Percentiles rank a stretch among this genome's conserved stretches.
These are phyloP conservation scores for Chrysolina haemoptera DNA, from an alignment of 2,888 invertebrate genomes.

Conservation along the genomic window DNA sequence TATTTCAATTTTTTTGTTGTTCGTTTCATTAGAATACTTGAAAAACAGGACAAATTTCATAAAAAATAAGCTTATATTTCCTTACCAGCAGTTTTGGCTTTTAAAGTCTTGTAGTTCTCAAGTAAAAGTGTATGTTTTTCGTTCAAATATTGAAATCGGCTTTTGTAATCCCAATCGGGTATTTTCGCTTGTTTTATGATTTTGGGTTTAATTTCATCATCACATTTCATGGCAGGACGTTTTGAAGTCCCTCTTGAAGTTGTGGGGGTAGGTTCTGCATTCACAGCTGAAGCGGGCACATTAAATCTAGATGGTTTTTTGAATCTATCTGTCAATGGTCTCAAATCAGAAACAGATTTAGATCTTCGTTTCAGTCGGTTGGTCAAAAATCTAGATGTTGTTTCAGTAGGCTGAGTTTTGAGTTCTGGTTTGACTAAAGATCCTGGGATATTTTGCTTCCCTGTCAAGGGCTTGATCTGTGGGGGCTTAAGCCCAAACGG, in stretches of 20 bases:
- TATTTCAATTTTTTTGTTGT: too few species aligned
- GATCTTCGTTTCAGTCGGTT: conserved; percentile 37
- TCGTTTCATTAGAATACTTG: too few species aligned
- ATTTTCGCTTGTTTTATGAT: conserved; percentile 51
- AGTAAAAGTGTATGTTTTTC: conserved; percentile 75
- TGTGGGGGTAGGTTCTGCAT: conserved; percentile 15
- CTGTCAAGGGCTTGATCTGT: conserved; percentile 16
- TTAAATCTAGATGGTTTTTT: neutral
- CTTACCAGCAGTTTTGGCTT: conserved; percentile 64
- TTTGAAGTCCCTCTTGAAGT: conserved; percentile 28
- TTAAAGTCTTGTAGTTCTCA: conserved; percentile 71
- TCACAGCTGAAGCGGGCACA: conserved; percentile 13
- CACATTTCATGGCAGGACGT: conserved; percentile 34
- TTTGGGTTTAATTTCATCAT: conserved; percentile 52
- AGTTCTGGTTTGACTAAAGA: conserved; percentile 5
- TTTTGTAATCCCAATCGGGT: conserved; percentile 68
- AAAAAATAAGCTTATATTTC: too few species aligned
- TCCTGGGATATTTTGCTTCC: conserved; percentile 27
- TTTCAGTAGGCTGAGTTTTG: neutral
- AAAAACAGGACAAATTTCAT: too few species aligned
- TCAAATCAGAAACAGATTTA: conserved; percentile 48
- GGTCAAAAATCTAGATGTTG: neutral
- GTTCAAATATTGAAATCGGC: conserved; percentile 75
- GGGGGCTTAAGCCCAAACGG: conserved; percentile 35
- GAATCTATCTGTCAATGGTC: neutral